Evolutionary conservation across 2,888 invertebrate genomes (phyloP).

Genomic region (Matsumyia berberina): DNA sequence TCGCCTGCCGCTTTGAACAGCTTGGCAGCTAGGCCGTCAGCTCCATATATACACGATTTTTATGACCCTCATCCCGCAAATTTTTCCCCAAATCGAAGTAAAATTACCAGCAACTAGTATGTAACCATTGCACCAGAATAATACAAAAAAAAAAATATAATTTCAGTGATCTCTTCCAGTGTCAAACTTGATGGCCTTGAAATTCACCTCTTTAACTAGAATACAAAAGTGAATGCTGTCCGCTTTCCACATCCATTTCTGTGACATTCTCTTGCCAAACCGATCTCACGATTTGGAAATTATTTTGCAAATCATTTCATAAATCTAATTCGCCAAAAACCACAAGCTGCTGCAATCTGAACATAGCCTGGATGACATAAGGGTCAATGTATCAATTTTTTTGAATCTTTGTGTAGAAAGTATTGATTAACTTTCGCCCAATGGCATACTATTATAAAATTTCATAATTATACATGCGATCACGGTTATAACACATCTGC

Average conservation of each 20-base stretch:
- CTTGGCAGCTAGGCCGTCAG: too few species aligned
- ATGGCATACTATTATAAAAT: conserved; percentile 33
- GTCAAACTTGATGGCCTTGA: background rate
- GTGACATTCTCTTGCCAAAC: conserved; percentile 25
- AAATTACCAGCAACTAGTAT: too few species aligned
- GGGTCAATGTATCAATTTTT: conserved; percentile 4
- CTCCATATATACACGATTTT: too few species aligned
- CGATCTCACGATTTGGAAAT: background rate
- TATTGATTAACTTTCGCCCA: conserved; percentile 60
- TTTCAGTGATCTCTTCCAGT: background rate
- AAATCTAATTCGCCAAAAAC: conserved; percentile 43
- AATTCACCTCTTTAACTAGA: background rate
- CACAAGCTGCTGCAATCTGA: conserved; percentile 28
- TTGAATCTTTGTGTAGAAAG: conserved; percentile 30
- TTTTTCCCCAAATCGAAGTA: too few species aligned
- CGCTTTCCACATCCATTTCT: conserved; percentile 6
- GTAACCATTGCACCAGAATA: too few species aligned
- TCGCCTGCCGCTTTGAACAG: too few species aligned
- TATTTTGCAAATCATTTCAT: conserved; percentile 32
- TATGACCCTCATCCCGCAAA: too few species aligned
- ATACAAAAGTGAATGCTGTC: conserved; percentile 11
- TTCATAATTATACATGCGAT: conserved; percentile 32
- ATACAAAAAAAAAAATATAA: too few species aligned
- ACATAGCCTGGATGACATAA: conserved; percentile 36
- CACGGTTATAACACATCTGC: background rate